These are phyloP conservation scores for Lamprotornis superbus DNA, from an alignment of 2,113 vertebrate species.

Conservation along the genomic window DNA sequence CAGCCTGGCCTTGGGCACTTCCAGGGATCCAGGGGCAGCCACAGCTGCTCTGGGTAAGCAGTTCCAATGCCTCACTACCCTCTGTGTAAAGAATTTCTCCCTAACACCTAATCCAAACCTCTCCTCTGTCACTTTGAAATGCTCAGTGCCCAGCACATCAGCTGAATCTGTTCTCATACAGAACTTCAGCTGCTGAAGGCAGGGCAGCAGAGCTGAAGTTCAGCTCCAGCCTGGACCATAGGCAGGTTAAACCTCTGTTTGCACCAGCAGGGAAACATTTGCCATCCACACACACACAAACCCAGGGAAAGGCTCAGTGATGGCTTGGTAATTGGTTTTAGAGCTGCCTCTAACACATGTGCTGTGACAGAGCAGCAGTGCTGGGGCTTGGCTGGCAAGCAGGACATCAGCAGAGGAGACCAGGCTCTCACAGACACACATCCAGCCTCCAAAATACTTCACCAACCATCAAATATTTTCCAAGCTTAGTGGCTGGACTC, in stretches of 20 bases:
- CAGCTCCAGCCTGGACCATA: neutral
- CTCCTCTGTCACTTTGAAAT: neutral
- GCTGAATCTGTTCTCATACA: neutral
- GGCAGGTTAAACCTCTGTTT: neutral
- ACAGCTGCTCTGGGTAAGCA: neutral
- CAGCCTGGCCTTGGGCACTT: neutral
- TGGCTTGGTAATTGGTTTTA: neutral
- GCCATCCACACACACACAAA: neutral
- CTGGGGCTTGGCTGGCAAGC: neutral
- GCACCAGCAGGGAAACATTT: neutral
- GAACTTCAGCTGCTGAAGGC: neutral
- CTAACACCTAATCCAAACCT: neutral
- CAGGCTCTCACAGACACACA: neutral
- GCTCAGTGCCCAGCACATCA: neutral
- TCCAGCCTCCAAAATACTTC: conserved; percentile 6
- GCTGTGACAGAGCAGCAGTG: neutral
- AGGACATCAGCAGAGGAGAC: neutral
- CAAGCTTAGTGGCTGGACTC: conserved; percentile 33
- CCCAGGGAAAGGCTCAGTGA: neutral
- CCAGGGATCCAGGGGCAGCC: neutral
- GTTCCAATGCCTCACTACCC: neutral
- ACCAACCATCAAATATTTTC: conserved; percentile 42
- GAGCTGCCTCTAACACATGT: neutral
- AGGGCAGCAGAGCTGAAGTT: neutral
- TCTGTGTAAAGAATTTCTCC: neutral